Base-by-base conservation (phyloP, 2,797 vertebrate species). In the Chelon auratus region DNA sequence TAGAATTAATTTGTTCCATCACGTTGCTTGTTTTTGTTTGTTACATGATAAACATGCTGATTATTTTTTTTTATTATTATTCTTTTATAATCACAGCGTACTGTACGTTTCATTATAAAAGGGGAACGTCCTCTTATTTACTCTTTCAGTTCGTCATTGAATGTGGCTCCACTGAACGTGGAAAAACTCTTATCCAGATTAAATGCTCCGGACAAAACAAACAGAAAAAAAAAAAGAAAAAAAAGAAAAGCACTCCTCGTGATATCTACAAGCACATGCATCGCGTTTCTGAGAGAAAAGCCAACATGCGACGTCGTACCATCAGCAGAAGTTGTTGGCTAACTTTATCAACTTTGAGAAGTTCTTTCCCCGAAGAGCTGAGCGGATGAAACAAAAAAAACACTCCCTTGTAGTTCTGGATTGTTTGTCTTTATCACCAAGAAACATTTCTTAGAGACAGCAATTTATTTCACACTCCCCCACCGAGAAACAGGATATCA, bases 371-470 rank as follows among this genome's bases (percentile, higher is more conserved):
- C 22, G 45, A 81, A 89, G 85, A 75, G 58, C 62, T 17, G 66
- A 4, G 4, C 52, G 50, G 59, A 77, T 65, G 64, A 83, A 58
- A 67, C 22, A 50, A 17, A 6, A n/a, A 60, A 66, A 58, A 57
- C 56, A 53, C 59, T 68, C 77, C 39, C 63, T 55, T 67, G 68
- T 61, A 81, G 68, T 75, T 81, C 58, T 60, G 68, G 58, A 71
- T 72, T 80, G 72, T 73, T 83, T 78, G 77, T 17, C 75, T 83
- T 80, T 80, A 82, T 86, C 67, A 82, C 77, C 59, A 79, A 74
- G 72, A 75, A 22, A 57, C 63, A 61, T 62, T 87, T 86, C 62
- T 82, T 53, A 67, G 67, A 78, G 61, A 84, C 71, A 68, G 65
- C 71, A 72, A 80, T 78, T 83, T 81, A 74, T 80, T 87, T 84